Percentiles rank a stretch among this genome's conserved stretches.
These are phyloP conservation scores for Pachliopta kotzebuea DNA, from an alignment of 2,888 invertebrate species.

Conservation along the genomic window DNA sequence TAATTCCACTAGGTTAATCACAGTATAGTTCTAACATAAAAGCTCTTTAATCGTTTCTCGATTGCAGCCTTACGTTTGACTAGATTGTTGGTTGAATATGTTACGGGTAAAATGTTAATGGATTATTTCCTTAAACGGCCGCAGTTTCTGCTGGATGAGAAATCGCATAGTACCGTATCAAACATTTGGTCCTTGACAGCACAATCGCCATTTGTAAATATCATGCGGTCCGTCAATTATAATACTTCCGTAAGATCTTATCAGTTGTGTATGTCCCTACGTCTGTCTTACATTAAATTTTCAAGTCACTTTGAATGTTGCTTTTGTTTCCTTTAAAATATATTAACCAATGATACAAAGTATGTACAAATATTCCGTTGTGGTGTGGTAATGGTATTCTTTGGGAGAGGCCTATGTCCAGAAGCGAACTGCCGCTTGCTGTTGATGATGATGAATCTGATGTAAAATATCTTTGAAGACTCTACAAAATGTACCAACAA, in stretches of 20 bases:
- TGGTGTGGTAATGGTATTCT: too few species aligned
- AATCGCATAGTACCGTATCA: conserved; percentile 27
- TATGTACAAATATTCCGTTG: too few species aligned
- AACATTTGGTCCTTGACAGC: conserved; percentile 42
- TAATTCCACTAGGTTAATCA: conserved; percentile 30
- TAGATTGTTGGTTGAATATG: conserved; percentile 49
- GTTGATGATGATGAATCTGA: too few species aligned
- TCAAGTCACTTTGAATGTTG: not conserved
- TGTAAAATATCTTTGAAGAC: too few species aligned
- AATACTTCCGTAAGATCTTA: conserved; percentile 32
- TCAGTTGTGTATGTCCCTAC: conserved; percentile 26
- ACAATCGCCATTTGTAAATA: conserved; percentile 54
- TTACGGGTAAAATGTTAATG: conserved; percentile 64
- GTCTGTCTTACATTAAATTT: conserved; percentile 17
- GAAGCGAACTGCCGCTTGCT: too few species aligned
- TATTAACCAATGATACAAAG: too few species aligned
- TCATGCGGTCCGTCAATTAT: conserved; percentile 57
- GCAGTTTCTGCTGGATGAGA: conserved; percentile 21
- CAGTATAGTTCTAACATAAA: conserved; percentile 34
- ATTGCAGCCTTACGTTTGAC: conserved; percentile 50
- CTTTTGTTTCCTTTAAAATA: not conserved
- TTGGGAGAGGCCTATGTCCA: too few species aligned
- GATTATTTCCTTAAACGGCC: conserved; percentile 54
- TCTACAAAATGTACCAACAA: too few species aligned
- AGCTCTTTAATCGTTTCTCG: conserved; percentile 50